phyloP scores from a whole-genome alignment of 2,113 vertebrate genomes.

The Danio rerio region DNA sequence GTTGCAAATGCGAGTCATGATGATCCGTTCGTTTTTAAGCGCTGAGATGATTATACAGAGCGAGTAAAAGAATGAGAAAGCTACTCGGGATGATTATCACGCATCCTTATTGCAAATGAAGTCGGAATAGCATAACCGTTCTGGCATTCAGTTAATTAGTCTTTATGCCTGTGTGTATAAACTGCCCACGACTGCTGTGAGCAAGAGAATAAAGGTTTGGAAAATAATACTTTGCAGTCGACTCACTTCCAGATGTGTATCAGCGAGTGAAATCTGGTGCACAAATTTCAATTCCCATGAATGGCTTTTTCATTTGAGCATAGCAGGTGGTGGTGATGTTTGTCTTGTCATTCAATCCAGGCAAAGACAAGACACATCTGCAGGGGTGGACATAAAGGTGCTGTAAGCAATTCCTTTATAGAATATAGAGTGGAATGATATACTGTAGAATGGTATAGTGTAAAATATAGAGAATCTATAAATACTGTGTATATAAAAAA shows the following conservation, averaged over 20 bases:
- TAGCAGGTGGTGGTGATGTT: background rate
- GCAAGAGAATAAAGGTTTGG: no score
- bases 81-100: conserved; percentile 10
- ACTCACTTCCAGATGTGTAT: conserved; percentile 26
- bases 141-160: conserved; percentile 15
- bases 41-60: background rate
- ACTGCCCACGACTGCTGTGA: conserved; percentile 10
- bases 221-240: background rate
- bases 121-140: conserved; percentile 7
- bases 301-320: background rate
- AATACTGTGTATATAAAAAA: no score
- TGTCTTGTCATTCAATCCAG: background rate
- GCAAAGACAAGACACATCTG: background rate
- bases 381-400: conserved; percentile 11
- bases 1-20: conserved; percentile 29
- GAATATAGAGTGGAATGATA: background rate
- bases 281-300: background rate
- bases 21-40: conserved; percentile 26
- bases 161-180: conserved; percentile 5
- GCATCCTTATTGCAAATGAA: conserved; percentile 19
- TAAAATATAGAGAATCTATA: no score
- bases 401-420: background rate
- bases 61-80: conserved; percentile 25
- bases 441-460: no score
- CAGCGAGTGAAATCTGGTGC: conserved; percentile 1